These are phyloP conservation scores for Boulengeromyrus knoepffleri DNA, from an alignment of 2,113 vertebrate genomes.

Conservation along the genomic window DNA sequence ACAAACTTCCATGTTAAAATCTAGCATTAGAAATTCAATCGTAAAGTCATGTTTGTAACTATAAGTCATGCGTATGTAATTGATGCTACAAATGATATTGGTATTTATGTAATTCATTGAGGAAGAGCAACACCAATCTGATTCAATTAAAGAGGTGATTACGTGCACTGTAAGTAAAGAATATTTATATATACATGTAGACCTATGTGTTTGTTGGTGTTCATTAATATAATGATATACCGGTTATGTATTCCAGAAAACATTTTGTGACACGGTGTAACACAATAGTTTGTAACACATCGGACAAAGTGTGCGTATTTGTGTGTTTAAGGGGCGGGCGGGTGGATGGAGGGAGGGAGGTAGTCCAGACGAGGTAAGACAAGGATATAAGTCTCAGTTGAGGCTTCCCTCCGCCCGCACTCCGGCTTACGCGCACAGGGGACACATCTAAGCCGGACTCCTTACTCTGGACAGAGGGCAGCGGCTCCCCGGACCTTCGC, in stretches of 20 bases:
- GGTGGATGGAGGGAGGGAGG: background rate
- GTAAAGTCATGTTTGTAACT: background rate
- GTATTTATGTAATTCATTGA: background rate
- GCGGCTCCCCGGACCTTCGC: background rate
- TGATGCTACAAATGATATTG: background rate
- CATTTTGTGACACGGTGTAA: background rate
- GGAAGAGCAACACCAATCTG: background rate
- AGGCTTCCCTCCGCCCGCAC: background rate
- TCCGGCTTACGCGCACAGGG: background rate
- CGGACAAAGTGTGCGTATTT: background rate
- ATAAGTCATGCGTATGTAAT: background rate
- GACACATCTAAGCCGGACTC: background rate
- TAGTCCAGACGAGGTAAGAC: background rate
- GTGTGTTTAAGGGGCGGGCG: slow-evolving; percentile 34
- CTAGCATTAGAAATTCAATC: background rate
- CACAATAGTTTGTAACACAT: background rate
- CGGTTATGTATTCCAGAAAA: background rate
- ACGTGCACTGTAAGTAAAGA: background rate
- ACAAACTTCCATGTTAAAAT: background rate
- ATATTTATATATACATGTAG: background rate
- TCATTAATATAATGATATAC: background rate
- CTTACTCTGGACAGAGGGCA: background rate
- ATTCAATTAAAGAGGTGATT: background rate
- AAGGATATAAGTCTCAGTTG: slow-evolving; percentile 6
- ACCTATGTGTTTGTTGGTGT: background rate